A percentile compares a stretch with the other conserved stretches of the same genome.
These are phyloP conservation scores for Meloidogyne hapla DNA, from an alignment of 1,140 invertebrate genomes.

Conservation along the genomic window DNA sequence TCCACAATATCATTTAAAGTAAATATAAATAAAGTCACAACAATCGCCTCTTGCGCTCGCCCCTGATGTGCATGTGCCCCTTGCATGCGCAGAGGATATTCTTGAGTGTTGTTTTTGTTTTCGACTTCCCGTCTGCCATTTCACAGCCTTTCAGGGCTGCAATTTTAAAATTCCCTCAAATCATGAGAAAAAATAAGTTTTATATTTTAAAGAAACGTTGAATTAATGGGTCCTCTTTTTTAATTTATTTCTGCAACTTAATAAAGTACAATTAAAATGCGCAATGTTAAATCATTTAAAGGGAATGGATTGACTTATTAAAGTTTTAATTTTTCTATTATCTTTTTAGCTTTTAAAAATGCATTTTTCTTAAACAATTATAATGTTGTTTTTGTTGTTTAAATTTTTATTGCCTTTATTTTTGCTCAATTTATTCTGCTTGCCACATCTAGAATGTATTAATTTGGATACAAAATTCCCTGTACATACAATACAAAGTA, in stretches of 20 bases:
- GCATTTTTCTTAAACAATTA: neutral
- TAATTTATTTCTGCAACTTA: neutral
- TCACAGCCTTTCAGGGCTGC: neutral
- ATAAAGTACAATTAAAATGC: too few relatives aligned
- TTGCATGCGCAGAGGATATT: neutral
- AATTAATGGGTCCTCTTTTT: neutral
- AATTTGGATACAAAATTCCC: constrained; percentile 25
- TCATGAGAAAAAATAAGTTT: neutral
- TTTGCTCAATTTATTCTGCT: neutral
- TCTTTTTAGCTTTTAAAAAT: constrained; percentile 15
- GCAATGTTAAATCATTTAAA: neutral
- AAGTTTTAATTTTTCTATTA: neutral
- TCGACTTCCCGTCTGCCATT: neutral
- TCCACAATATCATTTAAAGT: too few relatives aligned
- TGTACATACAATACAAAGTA: constrained; percentile 26
- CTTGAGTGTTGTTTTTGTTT: constrained; percentile 1
- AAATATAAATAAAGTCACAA: too few relatives aligned
- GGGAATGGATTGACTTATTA: neutral
- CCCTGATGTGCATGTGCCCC: neutral
- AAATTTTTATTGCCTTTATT: constrained; percentile 4
- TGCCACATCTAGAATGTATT: constrained; percentile 1
- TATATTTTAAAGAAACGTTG: neutral
- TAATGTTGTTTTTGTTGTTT: neutral
- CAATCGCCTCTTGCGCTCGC: too few relatives aligned
- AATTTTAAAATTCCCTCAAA: neutral